Evolutionary conservation across 2,888 invertebrate species (phyloP).

Genomic region (Sepiola atlantica): DNA sequence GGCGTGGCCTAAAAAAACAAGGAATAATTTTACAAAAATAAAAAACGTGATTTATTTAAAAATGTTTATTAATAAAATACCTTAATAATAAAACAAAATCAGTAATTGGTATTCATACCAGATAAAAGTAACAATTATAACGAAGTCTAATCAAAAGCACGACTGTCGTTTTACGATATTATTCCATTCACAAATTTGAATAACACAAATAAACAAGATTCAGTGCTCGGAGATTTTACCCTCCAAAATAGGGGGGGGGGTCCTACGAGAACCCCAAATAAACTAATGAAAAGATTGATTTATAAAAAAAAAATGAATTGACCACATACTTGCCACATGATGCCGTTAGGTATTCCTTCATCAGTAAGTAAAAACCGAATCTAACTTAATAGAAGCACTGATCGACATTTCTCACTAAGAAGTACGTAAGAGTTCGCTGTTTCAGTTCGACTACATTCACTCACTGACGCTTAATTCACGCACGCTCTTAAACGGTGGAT

Average conservation of each 20-base stretch:
- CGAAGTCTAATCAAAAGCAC: background rate
- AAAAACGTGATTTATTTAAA: background rate
- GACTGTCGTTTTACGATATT: background rate
- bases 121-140: background rate
- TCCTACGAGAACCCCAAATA: background rate
- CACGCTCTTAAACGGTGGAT: background rate
- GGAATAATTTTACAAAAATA: background rate
- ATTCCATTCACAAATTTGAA: background rate
- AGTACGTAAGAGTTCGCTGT: background rate
- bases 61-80: background rate
- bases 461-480: background rate
- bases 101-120: background rate
- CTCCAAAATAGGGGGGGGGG: background rate
- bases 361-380: conserved; percentile 32
- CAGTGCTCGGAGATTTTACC: background rate
- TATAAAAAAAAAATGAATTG: background rate
- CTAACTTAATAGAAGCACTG: background rate
- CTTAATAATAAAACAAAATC: background rate
- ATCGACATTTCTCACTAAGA: background rate
- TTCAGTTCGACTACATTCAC: background rate
- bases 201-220: background rate
- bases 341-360: background rate
- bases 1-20: no score
- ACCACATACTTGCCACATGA: background rate
- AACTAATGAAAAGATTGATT: background rate